These are phyloP conservation scores for Pyrgus malvae DNA, from an alignment of 2,888 invertebrate species.

Conservation along the genomic window DNA sequence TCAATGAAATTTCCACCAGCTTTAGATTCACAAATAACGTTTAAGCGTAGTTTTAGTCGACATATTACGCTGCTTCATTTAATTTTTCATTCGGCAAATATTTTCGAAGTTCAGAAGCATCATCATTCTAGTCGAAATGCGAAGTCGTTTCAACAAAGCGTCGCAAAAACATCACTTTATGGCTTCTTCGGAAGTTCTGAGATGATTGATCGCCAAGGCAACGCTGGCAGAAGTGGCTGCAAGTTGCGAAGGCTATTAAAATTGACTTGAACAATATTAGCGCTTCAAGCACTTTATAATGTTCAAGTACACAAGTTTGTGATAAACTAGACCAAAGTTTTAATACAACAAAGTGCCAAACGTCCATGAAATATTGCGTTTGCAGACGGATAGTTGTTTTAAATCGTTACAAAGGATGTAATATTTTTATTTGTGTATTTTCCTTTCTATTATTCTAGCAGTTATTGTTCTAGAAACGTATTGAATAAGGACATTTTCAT, in stretches of 20 bases:
- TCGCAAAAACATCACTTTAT: conserved; percentile 24
- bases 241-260: conserved; percentile 10
- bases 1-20: too few relatives aligned
- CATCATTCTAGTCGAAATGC: conserved; percentile 20
- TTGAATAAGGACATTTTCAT: too few relatives aligned
- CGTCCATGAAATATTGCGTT: too few relatives aligned
- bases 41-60: too few relatives aligned
- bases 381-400: too few relatives aligned
- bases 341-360: too few relatives aligned
- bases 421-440: too few relatives aligned
- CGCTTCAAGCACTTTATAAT: conserved; percentile 13
- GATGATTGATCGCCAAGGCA: conserved; percentile 23
- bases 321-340: too few relatives aligned
- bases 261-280: conserved; percentile 16
- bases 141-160: conserved; percentile 26
- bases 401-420: too few relatives aligned
- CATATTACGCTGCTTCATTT: not conserved
- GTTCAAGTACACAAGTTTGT: not conserved
- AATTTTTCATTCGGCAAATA: conserved; percentile 19
- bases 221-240: conserved; percentile 4
- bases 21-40: too few relatives aligned
- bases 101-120: conserved; percentile 16
- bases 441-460: too few relatives aligned
- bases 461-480: too few relatives aligned
- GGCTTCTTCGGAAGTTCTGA: conserved; percentile 22